phyloP scores from a whole-genome alignment of 2,888 invertebrate species.

The Priocnemis perturbator region DNA sequence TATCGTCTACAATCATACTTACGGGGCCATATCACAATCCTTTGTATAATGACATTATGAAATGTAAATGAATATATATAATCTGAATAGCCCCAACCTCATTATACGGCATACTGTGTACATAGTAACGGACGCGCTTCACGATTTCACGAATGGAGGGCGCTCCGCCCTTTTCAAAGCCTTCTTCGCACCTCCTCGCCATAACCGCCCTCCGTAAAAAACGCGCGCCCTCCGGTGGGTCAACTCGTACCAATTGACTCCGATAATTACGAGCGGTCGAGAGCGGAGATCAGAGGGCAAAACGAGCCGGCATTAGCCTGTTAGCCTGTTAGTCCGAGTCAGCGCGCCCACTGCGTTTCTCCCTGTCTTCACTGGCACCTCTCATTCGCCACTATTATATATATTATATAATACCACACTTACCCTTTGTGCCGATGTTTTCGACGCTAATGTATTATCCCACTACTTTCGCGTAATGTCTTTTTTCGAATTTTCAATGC shows the following conservation, averaged over 20 bases:
- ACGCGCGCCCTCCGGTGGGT: conserved; percentile 54
- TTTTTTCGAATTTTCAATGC: too few relatives aligned
- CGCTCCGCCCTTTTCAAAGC: background rate
- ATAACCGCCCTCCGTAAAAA: conserved; percentile 42
- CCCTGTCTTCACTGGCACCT: conserved; percentile 23
- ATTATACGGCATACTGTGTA: background rate
- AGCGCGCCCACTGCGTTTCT: conserved; percentile 58
- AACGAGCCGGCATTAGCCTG: conserved; percentile 70
- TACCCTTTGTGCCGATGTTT: too few relatives aligned
- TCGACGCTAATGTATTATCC: too few relatives aligned
- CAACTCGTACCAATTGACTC: conserved; percentile 71
- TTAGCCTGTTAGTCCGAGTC: conserved; percentile 68
- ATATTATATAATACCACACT: too few relatives aligned
- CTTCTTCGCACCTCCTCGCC: background rate
- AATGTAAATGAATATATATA: too few relatives aligned
- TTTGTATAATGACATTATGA: too few relatives aligned
- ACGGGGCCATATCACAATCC: too few relatives aligned
- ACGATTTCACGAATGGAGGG: conserved; percentile 56
- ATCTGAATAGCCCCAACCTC: too few relatives aligned
- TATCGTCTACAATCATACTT: too few relatives aligned
- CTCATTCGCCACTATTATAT: conserved; percentile 16
- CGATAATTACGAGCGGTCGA: conserved; percentile 65
- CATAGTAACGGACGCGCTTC: conserved; percentile 47
- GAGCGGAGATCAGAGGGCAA: conserved; percentile 66
- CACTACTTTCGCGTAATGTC: too few relatives aligned